Base-by-base conservation (phyloP, 2,888 invertebrate genomes). In the Plagodis pulveraria region DNA sequence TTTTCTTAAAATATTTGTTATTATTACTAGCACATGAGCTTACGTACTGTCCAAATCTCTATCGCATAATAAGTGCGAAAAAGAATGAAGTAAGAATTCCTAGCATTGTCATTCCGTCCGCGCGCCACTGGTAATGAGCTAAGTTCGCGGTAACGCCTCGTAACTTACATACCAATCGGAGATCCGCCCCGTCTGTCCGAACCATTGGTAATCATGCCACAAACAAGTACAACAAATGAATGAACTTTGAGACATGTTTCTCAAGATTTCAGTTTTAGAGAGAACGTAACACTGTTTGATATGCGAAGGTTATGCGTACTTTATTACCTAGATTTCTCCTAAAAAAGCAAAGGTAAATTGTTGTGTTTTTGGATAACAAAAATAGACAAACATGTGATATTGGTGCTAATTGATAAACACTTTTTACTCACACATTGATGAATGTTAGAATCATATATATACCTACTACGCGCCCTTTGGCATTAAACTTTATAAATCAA, bases 101-200 rank as follows among this genome's bases (percentile, higher is more conserved):
- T 74, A 71, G 76, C 81, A 91, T 91, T 92, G 89, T 90, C 86
- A 92, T 91, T 91, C 91, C 69, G 65, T 55, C 58, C 70, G 80
- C 91, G 91, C 84, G 78, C 75, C 75, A 73, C 77, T 84, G 84
- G 91, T 91, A 91, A 91, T 92, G 91, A 92, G 91, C 89, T 90
- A 91, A 92, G 90, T 92, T 92, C 85, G 83, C 86, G 79, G 89
- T 89, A 87, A 89, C 85, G 85, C 84, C 85, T 78, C 86, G 86
- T 86, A 86, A 89, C 91, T 89, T 91, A 91, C 91, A 91, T 91
- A 91, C 89, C 89, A 89, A 91, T 90, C 85, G 85, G 78, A 76
- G 71, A 76, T 71, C 76, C 70, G 73, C 73, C 72, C 73, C 73
- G 64, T 66, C 63, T 45, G 11, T 52, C 44, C 32, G 35, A 6